Conservation (phyloP, 2,113 vertebrate species). For the Chrysochloris asiatica region DNA sequence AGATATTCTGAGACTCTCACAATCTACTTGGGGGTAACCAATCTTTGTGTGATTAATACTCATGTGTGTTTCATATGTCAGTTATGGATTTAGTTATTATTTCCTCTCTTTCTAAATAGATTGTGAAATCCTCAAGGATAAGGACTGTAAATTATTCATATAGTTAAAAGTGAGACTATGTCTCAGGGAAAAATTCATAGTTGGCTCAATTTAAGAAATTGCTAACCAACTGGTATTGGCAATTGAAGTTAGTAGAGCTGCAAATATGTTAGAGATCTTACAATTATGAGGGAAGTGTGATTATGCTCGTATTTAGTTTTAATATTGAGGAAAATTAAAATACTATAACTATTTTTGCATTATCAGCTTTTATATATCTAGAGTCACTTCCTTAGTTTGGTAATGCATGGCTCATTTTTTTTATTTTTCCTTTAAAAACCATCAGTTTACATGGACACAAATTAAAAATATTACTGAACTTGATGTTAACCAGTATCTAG, state of each 20-base stretch:
- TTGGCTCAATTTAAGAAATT: background rate
- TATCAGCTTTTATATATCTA: background rate
- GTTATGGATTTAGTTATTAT: background rate
- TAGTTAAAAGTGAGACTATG: background rate
- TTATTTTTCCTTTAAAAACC: background rate
- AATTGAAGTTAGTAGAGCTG: background rate
- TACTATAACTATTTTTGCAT: background rate
- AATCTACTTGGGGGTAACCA: background rate
- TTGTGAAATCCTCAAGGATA: background rate
- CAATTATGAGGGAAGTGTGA: background rate
- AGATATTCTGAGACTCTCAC: background rate
- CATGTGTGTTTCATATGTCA: background rate
- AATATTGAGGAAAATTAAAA: background rate
- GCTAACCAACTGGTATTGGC: background rate
- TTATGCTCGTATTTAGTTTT: slow-evolving; percentile 4
- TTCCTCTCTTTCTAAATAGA: background rate
- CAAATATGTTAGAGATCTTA: background rate
- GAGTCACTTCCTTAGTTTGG: slow-evolving; percentile 11
- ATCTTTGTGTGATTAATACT: background rate
- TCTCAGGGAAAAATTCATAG: background rate
- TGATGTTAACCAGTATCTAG: background rate
- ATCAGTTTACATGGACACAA: background rate
- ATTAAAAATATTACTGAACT: background rate
- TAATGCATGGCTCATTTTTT: background rate
- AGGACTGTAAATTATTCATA: background rate